Percentiles rank a stretch among this genome's conserved stretches.
These are phyloP conservation scores for Nasua narica DNA, from an alignment of 2,797 vertebrate species.

Conservation along the genomic window DNA sequence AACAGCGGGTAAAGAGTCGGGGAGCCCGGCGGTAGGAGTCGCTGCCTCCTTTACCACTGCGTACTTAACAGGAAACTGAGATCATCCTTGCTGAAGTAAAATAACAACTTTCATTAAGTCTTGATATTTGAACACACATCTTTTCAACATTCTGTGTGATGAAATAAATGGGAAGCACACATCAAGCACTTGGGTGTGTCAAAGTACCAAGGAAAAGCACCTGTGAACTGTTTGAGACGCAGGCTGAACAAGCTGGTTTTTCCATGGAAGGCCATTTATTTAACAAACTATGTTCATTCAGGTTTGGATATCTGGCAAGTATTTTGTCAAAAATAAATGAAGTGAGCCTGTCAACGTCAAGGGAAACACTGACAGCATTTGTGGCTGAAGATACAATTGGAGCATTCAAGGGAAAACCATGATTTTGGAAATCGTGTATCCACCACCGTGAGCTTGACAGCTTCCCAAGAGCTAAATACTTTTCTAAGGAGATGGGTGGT, in stretches of 20 bases:
- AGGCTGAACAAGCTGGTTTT: background rate
- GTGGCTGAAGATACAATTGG: background rate
- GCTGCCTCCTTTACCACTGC: background rate
- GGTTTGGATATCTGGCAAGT: background rate
- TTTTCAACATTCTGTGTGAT: background rate
- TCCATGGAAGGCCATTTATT: background rate
- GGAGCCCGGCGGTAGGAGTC: background rate
- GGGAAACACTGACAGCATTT: background rate
- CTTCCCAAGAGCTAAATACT: background rate
- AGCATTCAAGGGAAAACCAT: background rate
- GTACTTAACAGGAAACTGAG: background rate
- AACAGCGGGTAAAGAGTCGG: background rate
- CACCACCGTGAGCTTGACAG: background rate
- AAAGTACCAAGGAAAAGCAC: background rate
- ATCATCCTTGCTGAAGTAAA: background rate
- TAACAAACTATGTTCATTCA: background rate
- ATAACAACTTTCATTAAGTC: background rate
- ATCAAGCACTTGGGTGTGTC: background rate
- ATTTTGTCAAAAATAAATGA: constrained; percentile 24
- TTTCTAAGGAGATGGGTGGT: background rate
- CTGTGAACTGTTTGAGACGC: background rate
- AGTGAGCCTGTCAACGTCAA: background rate
- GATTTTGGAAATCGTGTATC: background rate
- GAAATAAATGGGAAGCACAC: background rate
- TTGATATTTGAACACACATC: background rate